A percentile compares a stretch with the other conserved stretches of the same genome.
These are phyloP conservation scores for Hyppa rectilinea DNA, from an alignment of 2,888 invertebrate species.

Conservation along the genomic window DNA sequence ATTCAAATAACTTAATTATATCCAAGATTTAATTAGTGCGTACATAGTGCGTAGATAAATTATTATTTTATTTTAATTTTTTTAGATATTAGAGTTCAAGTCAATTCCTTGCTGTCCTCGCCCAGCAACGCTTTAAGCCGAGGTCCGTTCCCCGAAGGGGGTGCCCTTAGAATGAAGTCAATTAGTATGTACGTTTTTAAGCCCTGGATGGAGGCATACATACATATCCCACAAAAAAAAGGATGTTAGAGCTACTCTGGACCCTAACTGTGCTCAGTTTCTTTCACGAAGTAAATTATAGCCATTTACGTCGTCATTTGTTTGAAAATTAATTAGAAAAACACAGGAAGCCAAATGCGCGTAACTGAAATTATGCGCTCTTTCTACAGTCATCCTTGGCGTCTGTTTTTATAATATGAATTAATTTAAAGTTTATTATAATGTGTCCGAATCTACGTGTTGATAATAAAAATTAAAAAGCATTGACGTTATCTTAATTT, in stretches of 20 bases:
- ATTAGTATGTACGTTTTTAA: too few species aligned
- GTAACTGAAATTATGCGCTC: background rate
- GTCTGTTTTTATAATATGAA: slow-evolving; percentile 14
- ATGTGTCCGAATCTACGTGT: slow-evolving; percentile 47
- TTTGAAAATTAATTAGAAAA: too few species aligned
- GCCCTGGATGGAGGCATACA: too few species aligned
- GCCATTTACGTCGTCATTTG: background rate
- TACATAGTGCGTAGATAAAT: too few species aligned
- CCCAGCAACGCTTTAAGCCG: too few species aligned
- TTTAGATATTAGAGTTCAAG: too few species aligned
- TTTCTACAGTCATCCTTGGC: background rate
- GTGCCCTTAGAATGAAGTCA: too few species aligned
- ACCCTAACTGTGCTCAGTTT: too few species aligned
- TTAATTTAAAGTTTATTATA: slow-evolving; percentile 33
- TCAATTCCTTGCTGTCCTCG: too few species aligned
- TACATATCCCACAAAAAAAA: too few species aligned
- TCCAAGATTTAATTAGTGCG: background rate
- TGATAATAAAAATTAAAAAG: slow-evolving; percentile 25
- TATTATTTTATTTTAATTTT: too few species aligned
- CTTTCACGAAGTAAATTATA: background rate
- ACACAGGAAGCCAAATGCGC: background rate
- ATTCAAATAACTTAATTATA: background rate
- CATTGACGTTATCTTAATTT: slow-evolving; percentile 17
- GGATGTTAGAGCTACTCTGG: background rate
- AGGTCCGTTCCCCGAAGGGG: too few species aligned